Base-by-base conservation (phyloP, 2,113 vertebrate genomes). In the Oncorhynchus masou region DNA sequence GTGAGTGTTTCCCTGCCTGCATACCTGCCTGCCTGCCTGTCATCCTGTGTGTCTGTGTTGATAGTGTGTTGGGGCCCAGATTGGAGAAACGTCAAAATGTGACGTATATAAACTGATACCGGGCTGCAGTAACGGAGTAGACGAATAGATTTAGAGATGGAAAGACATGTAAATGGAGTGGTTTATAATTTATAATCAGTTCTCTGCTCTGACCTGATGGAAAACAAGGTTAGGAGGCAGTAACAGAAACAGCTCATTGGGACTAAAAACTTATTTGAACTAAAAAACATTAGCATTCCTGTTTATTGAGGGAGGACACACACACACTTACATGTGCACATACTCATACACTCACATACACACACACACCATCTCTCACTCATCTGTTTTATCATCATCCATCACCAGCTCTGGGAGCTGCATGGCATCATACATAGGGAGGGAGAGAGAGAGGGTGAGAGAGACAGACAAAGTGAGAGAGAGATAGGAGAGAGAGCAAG, bases 211-310 rank as follows among this genome's bases (percentile, higher is more conserved):
- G 39, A 39, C 39, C 39, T 39, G 39, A 39, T 39, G 39, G 39
- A 39, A 39, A 39, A 9, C 5, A 39, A 39, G 39, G 39, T 8
- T 39, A 39, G 8, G 7, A 39, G 39, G 8, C 39, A 39, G 39
- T 39, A 39, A 88, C 70, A 86, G 83, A 79, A 79, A 79, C 74
- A 77, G 82, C 86, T 76, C 70, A 80, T 86, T 87, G 81, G 84
- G 75, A 76, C 78, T 39, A 90, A 93, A 89, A 39, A 84, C 81
- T 78, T 81, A 70, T 86, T 74, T 87, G 72, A 84, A 85, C 86
- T 85, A 92, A 92, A 86, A 39, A 39, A 89, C 70, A 88, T 89
- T 78, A 83, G 76, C 86, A 88, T 88, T 92, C 82, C 85, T 74
- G 67, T 77, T 79, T 81, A 83, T 39, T 39, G 77, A 72, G 76